Evolutionary conservation across 2,797 vertebrate species (phyloP).

Genomic region (Hypotaenidia okinawae): DNA sequence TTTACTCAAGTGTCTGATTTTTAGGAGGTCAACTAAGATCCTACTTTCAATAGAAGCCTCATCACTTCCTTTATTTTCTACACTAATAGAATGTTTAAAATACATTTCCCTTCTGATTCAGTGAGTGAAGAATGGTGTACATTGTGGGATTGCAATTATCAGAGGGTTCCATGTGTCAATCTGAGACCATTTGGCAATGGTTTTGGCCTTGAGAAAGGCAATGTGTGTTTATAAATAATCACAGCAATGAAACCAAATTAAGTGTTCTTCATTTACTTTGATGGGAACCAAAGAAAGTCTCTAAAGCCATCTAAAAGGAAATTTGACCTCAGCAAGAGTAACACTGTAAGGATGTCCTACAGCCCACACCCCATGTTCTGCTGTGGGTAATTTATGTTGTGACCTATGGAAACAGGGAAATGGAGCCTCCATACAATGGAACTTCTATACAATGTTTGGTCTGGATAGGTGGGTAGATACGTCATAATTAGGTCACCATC

Average conservation of each 20-base stretch:
- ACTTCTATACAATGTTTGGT: background rate
- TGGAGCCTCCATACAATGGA: background rate
- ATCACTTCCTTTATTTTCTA: background rate
- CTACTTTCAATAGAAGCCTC: background rate
- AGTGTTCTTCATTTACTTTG: background rate
- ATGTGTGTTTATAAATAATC: background rate
- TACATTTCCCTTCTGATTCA: background rate
- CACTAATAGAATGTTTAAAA: background rate
- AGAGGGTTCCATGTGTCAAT: accelerated
- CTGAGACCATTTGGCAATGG: background rate
- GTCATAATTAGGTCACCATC: background rate
- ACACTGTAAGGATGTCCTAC: background rate
- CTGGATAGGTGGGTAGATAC: background rate
- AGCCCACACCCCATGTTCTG: background rate
- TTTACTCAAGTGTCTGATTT: background rate
- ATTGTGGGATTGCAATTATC: background rate
- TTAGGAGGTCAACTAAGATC: background rate
- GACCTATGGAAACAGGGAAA: background rate
- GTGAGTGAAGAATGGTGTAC: background rate
- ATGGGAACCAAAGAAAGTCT: background rate
- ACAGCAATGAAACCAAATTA: accelerated
- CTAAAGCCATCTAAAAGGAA: background rate
- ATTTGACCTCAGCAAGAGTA: background rate
- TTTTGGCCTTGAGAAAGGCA: background rate
- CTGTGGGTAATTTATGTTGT: background rate